These are phyloP conservation scores for Calidris pygmaea DNA, from an alignment of 2,113 vertebrate species.

Conservation along the genomic window DNA sequence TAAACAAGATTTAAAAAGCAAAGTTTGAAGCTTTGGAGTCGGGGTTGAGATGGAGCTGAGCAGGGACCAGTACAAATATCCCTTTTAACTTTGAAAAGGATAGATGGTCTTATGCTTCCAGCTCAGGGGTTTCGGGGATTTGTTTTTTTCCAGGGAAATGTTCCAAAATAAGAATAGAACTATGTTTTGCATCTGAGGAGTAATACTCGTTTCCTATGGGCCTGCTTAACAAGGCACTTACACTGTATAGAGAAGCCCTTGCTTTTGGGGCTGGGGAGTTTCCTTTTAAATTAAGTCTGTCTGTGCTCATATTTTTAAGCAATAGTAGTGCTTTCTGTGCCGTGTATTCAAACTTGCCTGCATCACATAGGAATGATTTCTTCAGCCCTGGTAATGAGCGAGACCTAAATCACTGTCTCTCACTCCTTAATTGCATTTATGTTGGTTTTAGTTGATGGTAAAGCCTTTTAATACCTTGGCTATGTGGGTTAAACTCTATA, in stretches of 20 bases:
- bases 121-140: neutral
- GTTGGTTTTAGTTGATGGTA: neutral
- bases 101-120: neutral
- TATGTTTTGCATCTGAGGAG: neutral
- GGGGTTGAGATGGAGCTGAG: neutral
- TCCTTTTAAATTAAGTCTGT: neutral
- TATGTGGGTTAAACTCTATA: neutral
- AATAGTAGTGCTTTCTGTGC: neutral
- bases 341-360: neutral
- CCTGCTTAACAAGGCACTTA: neutral
- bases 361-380: neutral
- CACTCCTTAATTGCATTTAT: neutral
- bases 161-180: neutral
- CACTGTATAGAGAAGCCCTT: neutral
- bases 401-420: neutral
- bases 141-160: neutral
- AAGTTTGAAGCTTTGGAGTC: slow-evolving; percentile 20
- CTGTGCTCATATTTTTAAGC: neutral
- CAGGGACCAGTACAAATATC: neutral
- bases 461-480: neutral
- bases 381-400: neutral
- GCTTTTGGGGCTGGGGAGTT: neutral
- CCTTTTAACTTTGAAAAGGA: neutral
- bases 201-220: neutral
- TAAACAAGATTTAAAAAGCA: slow-evolving; percentile 55